phyloP scores from a whole-genome alignment of 2,113 vertebrate genomes.

The Australoheros scitulus region DNA sequence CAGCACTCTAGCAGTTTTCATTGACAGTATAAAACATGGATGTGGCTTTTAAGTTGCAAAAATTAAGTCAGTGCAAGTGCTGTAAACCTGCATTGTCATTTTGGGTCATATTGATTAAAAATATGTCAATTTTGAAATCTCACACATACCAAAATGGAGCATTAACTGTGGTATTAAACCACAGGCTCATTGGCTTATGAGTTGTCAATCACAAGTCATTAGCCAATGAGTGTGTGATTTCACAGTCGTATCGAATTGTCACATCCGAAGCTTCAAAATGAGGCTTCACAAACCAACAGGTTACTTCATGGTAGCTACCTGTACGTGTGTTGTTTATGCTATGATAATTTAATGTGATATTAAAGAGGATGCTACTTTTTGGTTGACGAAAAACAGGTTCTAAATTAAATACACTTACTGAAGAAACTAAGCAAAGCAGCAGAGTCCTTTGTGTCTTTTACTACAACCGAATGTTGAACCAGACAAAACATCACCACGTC shows the following conservation, averaged over 20 bases:
- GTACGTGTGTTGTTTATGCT: no score
- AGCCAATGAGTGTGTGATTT: neutral
- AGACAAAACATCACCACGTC: no score
- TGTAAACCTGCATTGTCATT: neutral
- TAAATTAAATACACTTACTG: rapidly evolving
- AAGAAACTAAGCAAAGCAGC: neutral
- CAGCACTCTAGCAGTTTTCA: neutral
- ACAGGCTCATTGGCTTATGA: neutral
- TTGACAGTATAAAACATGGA: neutral
- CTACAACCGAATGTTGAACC: neutral
- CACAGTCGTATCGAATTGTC: neutral
- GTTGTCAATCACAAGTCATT: neutral
- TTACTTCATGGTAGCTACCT: neutral
- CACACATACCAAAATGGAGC: neutral
- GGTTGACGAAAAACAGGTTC: neutral
- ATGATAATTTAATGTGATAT: neutral
- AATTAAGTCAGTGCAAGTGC: neutral
- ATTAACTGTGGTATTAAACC: neutral
- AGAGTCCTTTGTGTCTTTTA: neutral
- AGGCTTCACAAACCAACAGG: neutral
- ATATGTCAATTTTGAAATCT: neutral
- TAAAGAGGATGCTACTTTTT: neutral
- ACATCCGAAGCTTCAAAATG: neutral
- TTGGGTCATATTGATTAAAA: neutral
- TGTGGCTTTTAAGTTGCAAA: neutral